phyloP scores from a whole-genome alignment of 2,113 vertebrate genomes.

The Chroicocephalus ridibundus region DNA sequence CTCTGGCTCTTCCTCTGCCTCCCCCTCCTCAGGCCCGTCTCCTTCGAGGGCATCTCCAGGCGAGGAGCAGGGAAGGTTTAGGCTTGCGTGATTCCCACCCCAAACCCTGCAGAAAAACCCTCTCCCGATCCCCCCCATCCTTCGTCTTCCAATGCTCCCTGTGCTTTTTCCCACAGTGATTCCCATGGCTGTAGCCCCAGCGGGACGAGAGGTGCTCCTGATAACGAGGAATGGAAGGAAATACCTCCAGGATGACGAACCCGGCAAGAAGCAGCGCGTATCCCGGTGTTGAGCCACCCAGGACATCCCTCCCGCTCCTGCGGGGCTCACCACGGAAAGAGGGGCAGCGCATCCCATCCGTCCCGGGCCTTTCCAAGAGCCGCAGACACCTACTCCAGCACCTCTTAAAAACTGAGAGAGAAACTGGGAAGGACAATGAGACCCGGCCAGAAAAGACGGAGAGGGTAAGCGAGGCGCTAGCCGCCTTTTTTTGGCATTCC shows the following conservation, averaged over 20 bases:
- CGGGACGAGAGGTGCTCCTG: neutral
- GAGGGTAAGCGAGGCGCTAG: neutral
- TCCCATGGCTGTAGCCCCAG: neutral
- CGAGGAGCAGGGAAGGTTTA: neutral
- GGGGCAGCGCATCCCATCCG: neutral
- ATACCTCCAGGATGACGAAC: neutral
- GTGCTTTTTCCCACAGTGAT: neutral
- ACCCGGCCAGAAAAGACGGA: neutral
- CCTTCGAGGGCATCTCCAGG: neutral
- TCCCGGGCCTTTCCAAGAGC: neutral
- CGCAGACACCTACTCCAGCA: neutral
- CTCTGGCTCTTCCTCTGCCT: neutral
- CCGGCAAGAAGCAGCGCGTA: neutral
- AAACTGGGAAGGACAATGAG: conserved; percentile 12
- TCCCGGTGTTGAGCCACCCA: neutral
- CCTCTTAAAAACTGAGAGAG: neutral
- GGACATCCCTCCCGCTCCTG: neutral
- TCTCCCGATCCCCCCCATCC: neutral
- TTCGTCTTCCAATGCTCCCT: accelerated
- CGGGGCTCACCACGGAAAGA: accelerated
- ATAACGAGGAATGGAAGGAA: neutral
- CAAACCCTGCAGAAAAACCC: neutral
- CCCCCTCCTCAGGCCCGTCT: accelerated
- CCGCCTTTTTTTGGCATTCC: conserved; percentile 29
- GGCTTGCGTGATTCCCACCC: neutral